These are phyloP conservation scores for Pelecanoides urinatrix DNA, from an alignment of 2,113 vertebrate genomes.

Conservation along the genomic window DNA sequence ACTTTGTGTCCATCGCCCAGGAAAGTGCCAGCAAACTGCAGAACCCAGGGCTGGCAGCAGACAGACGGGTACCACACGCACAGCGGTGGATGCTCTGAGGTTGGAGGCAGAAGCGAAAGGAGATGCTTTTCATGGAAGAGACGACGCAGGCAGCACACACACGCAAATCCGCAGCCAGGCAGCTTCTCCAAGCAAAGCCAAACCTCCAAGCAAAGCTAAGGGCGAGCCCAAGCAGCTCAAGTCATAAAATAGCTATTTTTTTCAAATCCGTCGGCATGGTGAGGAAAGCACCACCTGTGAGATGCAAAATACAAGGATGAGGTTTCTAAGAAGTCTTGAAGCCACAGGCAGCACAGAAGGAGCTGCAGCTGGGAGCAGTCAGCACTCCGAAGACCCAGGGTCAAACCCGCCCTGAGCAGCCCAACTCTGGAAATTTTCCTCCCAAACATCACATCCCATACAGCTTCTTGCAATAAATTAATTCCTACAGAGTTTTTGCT, in stretches of 20 bases:
- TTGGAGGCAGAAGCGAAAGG: neutral
- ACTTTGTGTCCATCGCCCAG: neutral
- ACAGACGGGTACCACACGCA: fast-evolving
- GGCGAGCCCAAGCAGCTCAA: neutral
- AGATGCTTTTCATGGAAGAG: neutral
- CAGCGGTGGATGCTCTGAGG: fast-evolving
- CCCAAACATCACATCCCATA: neutral
- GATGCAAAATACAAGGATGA: neutral
- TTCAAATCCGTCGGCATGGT: fast-evolving
- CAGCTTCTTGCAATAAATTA: neutral
- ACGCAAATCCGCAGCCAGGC: neutral
- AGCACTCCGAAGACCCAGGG: fast-evolving
- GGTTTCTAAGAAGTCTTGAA: neutral
- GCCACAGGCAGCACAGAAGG: neutral
- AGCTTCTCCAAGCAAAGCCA: neutral
- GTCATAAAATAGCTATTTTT: neutral
- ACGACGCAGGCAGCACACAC: fast-evolving
- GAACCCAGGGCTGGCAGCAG: neutral
- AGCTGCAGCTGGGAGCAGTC: neutral
- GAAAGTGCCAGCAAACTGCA: neutral
- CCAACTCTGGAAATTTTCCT: neutral
- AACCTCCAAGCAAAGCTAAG: neutral
- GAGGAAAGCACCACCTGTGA: neutral
- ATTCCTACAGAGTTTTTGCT: neutral
- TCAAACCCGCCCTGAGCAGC: neutral